Conservation (phyloP, 2,113 vertebrate genomes). For the Pseudorectes ferrugineus region DNA sequence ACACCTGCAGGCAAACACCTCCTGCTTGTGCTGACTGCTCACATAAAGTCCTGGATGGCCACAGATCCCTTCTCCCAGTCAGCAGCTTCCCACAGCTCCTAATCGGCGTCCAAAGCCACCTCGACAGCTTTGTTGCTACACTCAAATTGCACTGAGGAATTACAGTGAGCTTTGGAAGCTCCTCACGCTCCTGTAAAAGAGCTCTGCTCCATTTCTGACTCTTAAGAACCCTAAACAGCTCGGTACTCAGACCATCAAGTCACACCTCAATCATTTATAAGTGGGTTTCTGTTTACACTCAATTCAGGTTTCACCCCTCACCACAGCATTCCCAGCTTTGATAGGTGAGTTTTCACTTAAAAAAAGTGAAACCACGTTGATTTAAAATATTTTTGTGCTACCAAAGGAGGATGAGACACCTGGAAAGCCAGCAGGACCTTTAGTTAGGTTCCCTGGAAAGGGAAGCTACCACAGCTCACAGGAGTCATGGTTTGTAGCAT, state of each 20-base stretch:
- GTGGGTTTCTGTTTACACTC: neutral
- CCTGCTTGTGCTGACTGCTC: neutral
- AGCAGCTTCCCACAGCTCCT: neutral
- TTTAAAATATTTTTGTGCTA: neutral
- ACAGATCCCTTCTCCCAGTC: neutral
- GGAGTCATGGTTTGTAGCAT: neutral
- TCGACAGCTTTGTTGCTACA: neutral
- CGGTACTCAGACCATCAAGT: neutral
- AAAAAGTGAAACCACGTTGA: neutral
- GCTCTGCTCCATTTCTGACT: neutral
- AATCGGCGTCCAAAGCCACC: neutral
- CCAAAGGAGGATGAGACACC: neutral
- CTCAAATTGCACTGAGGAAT: neutral
- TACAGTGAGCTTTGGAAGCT: neutral
- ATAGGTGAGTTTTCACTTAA: neutral
- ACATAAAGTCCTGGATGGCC: accelerated
- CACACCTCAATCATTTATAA: neutral
- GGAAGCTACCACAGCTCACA: neutral
- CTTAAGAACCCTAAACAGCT: neutral
- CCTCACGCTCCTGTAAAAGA: neutral
- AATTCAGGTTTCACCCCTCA: neutral
- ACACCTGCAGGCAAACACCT: neutral
- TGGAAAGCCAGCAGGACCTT: neutral
- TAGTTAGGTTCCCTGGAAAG: neutral
- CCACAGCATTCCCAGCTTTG: neutral